Evolutionary conservation across 2,888 invertebrate genomes (phyloP).

Genomic region (Acheta domesticus): DNA sequence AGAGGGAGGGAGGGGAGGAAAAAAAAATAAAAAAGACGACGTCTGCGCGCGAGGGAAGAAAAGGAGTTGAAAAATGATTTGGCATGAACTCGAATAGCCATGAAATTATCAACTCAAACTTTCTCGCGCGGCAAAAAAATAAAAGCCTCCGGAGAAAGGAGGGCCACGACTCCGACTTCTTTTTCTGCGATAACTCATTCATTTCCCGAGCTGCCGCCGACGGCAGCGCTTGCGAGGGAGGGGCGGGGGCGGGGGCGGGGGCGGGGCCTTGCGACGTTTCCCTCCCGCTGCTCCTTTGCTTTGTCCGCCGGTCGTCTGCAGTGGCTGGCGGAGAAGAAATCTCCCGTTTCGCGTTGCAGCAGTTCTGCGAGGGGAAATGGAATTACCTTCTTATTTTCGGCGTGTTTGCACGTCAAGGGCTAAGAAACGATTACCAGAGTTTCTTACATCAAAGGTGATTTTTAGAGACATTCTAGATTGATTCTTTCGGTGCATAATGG

Average conservation of each 20-base stretch:
- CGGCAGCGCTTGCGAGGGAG: not conserved
- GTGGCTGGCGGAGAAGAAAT: too few species aligned
- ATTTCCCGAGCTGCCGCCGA: not conserved
- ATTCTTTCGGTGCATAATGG: too few species aligned
- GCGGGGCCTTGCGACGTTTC: too few species aligned
- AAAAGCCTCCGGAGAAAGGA: conserved; percentile 22
- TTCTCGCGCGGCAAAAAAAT: conserved; percentile 25
- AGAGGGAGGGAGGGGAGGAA: not conserved
- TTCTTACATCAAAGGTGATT: too few species aligned
- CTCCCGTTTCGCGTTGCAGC: too few species aligned
- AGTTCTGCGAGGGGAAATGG: too few species aligned
- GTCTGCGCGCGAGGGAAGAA: not conserved
- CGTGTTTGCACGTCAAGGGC: too few species aligned
- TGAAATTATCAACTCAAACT: conserved; percentile 33
- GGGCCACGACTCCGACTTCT: not conserved
- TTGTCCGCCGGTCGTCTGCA: too few species aligned
- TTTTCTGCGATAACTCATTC: conserved; percentile 9
- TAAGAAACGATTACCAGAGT: too few species aligned
- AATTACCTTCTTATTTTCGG: too few species aligned
- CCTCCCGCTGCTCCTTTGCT: too few species aligned
- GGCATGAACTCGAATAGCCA: conserved; percentile 33
- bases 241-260: not conserved
- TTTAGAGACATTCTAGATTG: too few species aligned
- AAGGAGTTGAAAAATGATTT: conserved; percentile 31
- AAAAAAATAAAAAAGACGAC: not conserved